Evolutionary conservation across 2,113 vertebrate genomes (phyloP).

Genomic region (Trichechus manatus): DNA sequence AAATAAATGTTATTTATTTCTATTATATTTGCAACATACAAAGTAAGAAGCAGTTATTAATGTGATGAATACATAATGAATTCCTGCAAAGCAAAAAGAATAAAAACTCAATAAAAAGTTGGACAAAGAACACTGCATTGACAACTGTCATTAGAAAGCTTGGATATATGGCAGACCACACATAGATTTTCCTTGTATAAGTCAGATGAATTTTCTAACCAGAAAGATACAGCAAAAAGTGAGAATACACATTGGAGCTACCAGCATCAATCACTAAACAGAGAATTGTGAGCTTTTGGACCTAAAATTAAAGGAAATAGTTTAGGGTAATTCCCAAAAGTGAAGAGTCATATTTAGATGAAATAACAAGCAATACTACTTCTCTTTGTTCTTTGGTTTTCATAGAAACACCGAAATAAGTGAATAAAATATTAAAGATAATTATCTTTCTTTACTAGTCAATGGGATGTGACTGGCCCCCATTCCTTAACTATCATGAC

Average conservation of each 20-base stretch:
- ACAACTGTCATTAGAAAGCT: not conserved
- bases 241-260: not conserved
- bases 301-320: not conserved
- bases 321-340: not conserved
- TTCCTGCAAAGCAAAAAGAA: not conserved
- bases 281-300: not conserved
- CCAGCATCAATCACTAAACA: not conserved
- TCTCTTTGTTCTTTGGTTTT: not conserved
- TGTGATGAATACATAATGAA: not conserved
- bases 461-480: not conserved
- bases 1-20: not conserved
- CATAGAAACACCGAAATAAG: not conserved
- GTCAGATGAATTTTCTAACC: not conserved
- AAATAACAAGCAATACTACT: not conserved
- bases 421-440: not conserved
- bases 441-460: not conserved
- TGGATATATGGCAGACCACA: not conserved
- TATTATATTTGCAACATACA: not conserved
- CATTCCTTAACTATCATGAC: not conserved
- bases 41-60: not conserved
- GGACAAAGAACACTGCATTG: not conserved
- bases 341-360: not conserved
- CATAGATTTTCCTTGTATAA: not conserved
- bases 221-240: not conserved
- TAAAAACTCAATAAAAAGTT: not conserved